Percentiles rank a stretch among this genome's conserved stretches.
Evolutionary conservation across 1,140 invertebrate species (phyloP).

Genomic region (Euborellia annulipes): DNA sequence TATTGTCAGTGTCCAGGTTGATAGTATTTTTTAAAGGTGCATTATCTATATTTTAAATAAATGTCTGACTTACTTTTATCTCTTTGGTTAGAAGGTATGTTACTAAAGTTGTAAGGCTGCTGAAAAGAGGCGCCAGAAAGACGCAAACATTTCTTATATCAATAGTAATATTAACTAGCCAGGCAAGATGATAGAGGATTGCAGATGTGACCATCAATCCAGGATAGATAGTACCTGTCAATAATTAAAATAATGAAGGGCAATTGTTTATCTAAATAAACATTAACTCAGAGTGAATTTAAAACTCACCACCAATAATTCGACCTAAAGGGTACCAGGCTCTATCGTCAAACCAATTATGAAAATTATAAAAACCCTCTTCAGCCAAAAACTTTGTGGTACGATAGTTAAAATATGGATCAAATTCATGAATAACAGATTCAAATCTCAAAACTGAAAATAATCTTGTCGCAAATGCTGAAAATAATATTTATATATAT

Average conservation of each 20-base stretch:
- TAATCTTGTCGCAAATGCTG: constrained; percentile 86
- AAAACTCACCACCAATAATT: constrained; percentile 72
- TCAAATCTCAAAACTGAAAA: constrained; percentile 96
- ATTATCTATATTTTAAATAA: no score
- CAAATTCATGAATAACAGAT: constrained; percentile 97
- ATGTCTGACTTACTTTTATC: constrained; percentile 59
- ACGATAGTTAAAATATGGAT: constrained; percentile 97
- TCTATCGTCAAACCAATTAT: constrained; percentile 98
- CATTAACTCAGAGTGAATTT: constrained; percentile 8
- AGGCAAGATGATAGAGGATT: constrained; percentile 73
- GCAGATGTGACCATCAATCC: constrained; percentile 95
- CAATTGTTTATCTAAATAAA: no score
- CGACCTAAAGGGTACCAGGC: constrained; percentile 96
- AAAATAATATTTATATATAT: constrained; percentile 27
- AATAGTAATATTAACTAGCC: constrained; percentile 83
- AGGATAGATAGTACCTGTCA: constrained; percentile 85
- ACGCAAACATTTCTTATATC: constrained; percentile 97
- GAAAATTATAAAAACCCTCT: constrained; percentile 94
- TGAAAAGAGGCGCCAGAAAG: constrained; percentile 93
- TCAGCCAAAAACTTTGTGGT: constrained; percentile 89
- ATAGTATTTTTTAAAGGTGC: no score
- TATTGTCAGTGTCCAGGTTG: no score
- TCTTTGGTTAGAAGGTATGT: constrained; percentile 94
- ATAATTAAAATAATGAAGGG: constrained; percentile 1
- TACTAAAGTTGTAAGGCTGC: constrained; percentile 86